phyloP scores from a whole-genome alignment of 2,888 invertebrate species.

The Hemithea aestivaria region DNA sequence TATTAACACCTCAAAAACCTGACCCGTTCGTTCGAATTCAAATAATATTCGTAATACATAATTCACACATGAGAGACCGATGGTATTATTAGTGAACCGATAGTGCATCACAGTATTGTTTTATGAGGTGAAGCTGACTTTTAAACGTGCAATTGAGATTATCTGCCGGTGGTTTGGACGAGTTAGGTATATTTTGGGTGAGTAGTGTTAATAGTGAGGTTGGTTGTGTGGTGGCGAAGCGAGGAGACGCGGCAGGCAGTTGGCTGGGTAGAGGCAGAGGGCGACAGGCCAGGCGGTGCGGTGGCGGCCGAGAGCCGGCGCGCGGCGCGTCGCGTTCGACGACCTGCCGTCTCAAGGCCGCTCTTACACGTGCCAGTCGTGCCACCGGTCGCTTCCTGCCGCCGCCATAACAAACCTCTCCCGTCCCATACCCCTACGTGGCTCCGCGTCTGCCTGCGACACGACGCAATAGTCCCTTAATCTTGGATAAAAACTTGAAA shows the following conservation, averaged over 20 bases:
- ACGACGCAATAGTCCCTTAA: constrained; percentile 29
- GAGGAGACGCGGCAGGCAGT: constrained; percentile 44
- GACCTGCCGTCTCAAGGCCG: constrained; percentile 75
- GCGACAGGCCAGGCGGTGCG: constrained; percentile 47
- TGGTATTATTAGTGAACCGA: constrained; percentile 21
- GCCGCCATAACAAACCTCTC: constrained; percentile 73
- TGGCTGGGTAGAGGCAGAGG: constrained; percentile 48
- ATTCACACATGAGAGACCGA: constrained; percentile 39
- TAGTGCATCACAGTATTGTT: constrained; percentile 39
- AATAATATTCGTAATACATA: constrained; percentile 48
- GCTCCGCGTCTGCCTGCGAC: constrained; percentile 24
- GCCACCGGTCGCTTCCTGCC: constrained; percentile 70
- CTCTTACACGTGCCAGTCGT: constrained; percentile 71
- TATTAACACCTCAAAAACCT: constrained; percentile 39
- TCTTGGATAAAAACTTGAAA: constrained; percentile 21
- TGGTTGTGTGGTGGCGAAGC: constrained; percentile 27
- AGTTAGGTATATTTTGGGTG: no score
- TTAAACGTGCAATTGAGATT: constrained; percentile 28
- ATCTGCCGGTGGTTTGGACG: constrained; percentile 12
- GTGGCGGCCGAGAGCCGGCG: constrained; percentile 37
- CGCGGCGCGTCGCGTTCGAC: constrained; percentile 61
- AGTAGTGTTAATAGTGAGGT: no score
- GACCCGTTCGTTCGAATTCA: constrained; percentile 41
- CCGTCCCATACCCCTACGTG: constrained; percentile 49
- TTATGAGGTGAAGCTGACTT: constrained; percentile 28